phyloP scores from a whole-genome alignment of 2,113 vertebrate species.

The Odontesthes bonariensis region DNA sequence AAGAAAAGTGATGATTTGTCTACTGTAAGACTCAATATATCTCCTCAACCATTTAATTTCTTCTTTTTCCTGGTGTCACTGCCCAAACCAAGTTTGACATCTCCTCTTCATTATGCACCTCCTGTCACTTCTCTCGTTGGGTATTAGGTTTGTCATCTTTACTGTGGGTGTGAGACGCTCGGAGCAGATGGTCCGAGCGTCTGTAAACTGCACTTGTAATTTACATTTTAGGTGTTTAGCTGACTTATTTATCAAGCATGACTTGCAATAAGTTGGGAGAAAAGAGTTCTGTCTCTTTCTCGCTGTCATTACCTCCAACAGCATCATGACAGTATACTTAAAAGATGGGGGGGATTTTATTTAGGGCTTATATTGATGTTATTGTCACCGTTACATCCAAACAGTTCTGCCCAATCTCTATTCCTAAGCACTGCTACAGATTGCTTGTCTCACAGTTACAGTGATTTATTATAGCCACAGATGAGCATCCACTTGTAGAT shows the following conservation, averaged over 20 bases:
- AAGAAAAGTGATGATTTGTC: constrained; percentile 15
- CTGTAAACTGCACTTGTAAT: constrained; percentile 69
- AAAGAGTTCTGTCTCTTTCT: background rate
- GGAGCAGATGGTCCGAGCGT: constrained; percentile 67
- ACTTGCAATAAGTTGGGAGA: constrained; percentile 34
- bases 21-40: constrained; percentile 14
- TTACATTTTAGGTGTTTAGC: constrained; percentile 64
- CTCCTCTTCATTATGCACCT: constrained; percentile 59
- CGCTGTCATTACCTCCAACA: constrained; percentile 12
- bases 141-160: constrained; percentile 53
- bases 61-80: constrained; percentile 15
- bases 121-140: constrained; percentile 50
- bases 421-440: background rate
- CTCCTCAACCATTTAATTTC: constrained; percentile 21
- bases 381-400: background rate
- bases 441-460: background rate
- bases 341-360: background rate
- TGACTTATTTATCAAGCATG: constrained; percentile 47
- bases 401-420: background rate
- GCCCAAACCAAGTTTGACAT: constrained; percentile 37
- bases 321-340: background rate
- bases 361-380: no score
- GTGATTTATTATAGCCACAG: constrained; percentile 4
- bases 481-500: background rate
- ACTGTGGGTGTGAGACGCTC: constrained; percentile 49